Evolutionary conservation across 2,888 invertebrate genomes (phyloP).

Genomic region (Serrognathus titanus): DNA sequence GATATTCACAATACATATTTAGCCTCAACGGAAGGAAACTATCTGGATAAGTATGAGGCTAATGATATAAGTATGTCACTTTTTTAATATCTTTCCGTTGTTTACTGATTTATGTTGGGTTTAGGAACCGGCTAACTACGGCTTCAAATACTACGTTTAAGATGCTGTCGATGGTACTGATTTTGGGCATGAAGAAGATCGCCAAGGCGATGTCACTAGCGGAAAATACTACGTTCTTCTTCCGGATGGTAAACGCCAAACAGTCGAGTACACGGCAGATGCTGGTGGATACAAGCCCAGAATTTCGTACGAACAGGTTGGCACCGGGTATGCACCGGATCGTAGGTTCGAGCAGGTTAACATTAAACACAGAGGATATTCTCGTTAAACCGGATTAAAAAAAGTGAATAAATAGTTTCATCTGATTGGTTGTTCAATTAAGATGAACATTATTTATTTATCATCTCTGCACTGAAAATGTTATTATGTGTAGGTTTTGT

Average conservation of each 20-base stretch:
- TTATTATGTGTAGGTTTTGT: too few species aligned
- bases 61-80: background rate
- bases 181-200: constrained; percentile 79
- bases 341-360: background rate
- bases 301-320: constrained; percentile 66
- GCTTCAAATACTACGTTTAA: constrained; percentile 81
- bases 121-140: constrained; percentile 81
- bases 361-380: background rate
- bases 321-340: constrained; percentile 1
- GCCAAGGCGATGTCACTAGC: constrained; percentile 76
- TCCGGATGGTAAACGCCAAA: constrained; percentile 83
- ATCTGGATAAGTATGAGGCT: background rate
- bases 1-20: background rate
- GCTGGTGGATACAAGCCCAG: constrained; percentile 77
- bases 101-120: constrained; percentile 4
- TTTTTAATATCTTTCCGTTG: background rate
- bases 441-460: too few species aligned
- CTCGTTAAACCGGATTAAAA: too few species aligned
- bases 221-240: constrained; percentile 82
- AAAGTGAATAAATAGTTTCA: too few species aligned
- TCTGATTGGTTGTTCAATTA: too few species aligned
- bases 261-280: constrained; percentile 81
- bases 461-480: too few species aligned
- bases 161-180: constrained; percentile 73
- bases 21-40: background rate